Conservation (phyloP, 2,113 vertebrate species). For the Puntigrus tetrazona region DNA sequence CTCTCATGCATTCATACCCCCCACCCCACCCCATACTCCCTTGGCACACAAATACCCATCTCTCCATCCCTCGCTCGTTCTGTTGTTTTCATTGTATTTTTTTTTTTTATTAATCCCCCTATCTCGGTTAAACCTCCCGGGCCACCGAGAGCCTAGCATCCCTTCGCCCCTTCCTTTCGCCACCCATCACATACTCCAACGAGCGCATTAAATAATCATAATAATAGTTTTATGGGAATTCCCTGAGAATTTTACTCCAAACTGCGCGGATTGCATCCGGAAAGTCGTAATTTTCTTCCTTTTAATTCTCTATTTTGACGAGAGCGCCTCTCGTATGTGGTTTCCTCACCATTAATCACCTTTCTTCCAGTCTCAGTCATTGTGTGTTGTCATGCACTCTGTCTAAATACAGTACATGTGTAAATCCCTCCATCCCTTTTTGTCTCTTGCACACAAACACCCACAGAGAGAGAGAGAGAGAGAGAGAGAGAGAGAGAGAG, state of each 20-base stretch:
- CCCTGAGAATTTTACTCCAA: neutral
- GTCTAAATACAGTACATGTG: constrained; percentile 52
- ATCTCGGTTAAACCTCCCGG: constrained; percentile 36
- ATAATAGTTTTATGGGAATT: neutral
- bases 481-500: neutral
- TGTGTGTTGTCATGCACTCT: constrained; percentile 14
- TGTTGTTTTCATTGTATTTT: constrained; percentile 52
- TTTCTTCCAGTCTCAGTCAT: constrained; percentile 17
- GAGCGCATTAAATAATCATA: neutral
- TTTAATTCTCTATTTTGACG: neutral
- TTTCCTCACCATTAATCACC: constrained; percentile 3
- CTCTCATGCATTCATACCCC: constrained; percentile 50
- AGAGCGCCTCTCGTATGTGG: neutral
- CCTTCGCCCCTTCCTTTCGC: constrained; percentile 25
- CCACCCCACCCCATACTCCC: constrained; percentile 49
- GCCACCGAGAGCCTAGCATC: constrained; percentile 22
- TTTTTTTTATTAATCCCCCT: constrained; percentile 33
- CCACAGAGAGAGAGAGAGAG: neutral
- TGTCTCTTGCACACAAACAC: constrained; percentile 39
- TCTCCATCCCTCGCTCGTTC: constrained; percentile 50
- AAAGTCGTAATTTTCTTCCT: neutral
- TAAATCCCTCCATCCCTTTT: constrained; percentile 35
- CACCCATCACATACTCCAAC: neutral
- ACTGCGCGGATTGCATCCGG: neutral
- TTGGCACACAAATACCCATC: constrained; percentile 65